Base-by-base conservation (phyloP, 2,113 vertebrate genomes). In the Mesocricetus auratus region DNA sequence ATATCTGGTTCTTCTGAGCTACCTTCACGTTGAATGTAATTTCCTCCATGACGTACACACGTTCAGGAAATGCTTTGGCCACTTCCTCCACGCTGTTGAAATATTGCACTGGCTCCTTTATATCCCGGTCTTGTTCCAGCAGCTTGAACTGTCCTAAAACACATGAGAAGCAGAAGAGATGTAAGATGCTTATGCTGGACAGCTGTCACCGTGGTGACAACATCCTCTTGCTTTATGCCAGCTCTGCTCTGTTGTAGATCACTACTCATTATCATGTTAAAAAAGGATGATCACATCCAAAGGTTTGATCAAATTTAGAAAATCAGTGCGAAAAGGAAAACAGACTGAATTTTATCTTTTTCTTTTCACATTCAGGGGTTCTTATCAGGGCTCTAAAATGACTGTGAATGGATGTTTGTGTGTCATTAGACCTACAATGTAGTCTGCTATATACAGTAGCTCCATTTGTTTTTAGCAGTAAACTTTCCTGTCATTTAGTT, bases 1-100 rank as follows among this genome's bases (percentile, higher is more conserved):
- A 98, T 98, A 98, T 98, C 98, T 98, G 91, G 97, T 96, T 98
- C 97, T 98, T 97, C 96, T 86, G 94, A 98, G 96, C 97, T 98
- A 99, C 99, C 99, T 99, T 99, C 98, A 99, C 99, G 92, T 99
- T 99, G 98, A 99, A 99, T 39, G 99, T 99, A 98, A 99, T 99
- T 98, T 99, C 99, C 98, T 99, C 99, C 99, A 99, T 99, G 98
- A 99, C 99, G 96, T 99, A 99, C 74, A 99, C 99, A 93, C 99
- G 99, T 92, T 99, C 99, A 96, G 99, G 99, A 99, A 99, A 99
- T 74, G 99, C 99, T 98, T 99, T 99, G 93, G 99, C 99, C 98
- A 99, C 99, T 98, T 99, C 99, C 98, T 99, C 99, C 99, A 99
- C 99, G 33, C 99, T 99, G 99, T 99, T 99, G 98, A 99, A 99